Base-by-base conservation (phyloP, 2,113 vertebrate genomes). In the Collichthys lucidus region DNA sequence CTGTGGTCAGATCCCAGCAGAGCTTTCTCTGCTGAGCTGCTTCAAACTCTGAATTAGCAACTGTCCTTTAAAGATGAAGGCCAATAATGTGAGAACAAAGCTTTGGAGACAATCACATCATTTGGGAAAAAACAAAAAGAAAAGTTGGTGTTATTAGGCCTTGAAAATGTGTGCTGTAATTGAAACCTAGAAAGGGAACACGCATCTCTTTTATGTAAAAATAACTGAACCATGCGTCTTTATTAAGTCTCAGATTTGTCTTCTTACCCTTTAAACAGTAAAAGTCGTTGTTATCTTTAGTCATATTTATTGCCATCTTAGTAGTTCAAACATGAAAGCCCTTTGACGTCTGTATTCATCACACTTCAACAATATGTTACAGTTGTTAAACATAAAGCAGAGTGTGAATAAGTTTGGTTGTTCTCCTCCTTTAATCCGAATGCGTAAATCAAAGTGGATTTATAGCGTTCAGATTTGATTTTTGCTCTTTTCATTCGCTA, bases 51-150 rank as follows among this genome's bases (percentile, higher is more conserved):
- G 35, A 61, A 77, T 75, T 46, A 75, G 29, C 72, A 60, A 4
- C 55, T 66, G 55, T 73, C 52, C 66, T 76, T 61, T 60, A 65
- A 42, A 80, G 71, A 24, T 24, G 53, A 61, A 53, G 63, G 17
- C n/a, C n/a, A 44, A 42, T 70, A 26, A 75, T 68, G 44, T 62
- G 74, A 59, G 68, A 82, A 78, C 42, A 68, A 74, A 72, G 86
- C 70, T 49, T 3, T 3, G 24, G 9, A 69, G 50, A 57, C 80
- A 77, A 71, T 24, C 35, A 62, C 49, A 50, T 56, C 42, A 79
- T 77, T 77, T 52, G 15, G 52, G 14, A 53, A 26, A 26, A 26
- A 26, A n/a, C n/a, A 9, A 78, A 68, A 16, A 72, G 69, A 63
- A 35, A 35, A 22, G 9, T 3, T 40, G 63, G 3, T 52, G 15